Base-by-base conservation (phyloP, 2,113 vertebrate species). In the human region DNA sequence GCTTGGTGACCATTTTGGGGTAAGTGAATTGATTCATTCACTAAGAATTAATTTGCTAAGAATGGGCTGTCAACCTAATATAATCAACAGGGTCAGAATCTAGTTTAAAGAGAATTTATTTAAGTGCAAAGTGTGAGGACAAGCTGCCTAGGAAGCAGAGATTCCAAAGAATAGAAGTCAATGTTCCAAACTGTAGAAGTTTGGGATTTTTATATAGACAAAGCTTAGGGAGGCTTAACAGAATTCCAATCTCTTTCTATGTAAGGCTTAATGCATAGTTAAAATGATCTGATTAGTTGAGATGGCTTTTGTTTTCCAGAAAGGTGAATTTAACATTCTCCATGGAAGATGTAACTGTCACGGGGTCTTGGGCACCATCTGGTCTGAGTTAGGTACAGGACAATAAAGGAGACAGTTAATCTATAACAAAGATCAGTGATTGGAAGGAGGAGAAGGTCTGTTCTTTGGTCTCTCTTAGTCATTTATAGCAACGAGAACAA, bases 1-100 rank as follows among this genome's bases (percentile, higher is more conserved):
- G 23, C 45, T 22, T 6, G 0, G 0, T 30, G 73, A 48, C 92
- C 30, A 11, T 12, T 8, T 11, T 55, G 0, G 30, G 59, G 61
- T 38, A 5, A 83, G n/a, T 8, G 32, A n/a, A 40, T 13, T 1
- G 8, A 32, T 35, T 70, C 66, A 14, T 35, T 59, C 50, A 16
- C 92, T 81, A 43, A 76, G 76, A 70, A 55, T 45, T 30, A 27
- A 16, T 50, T 73, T 3, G 1, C 35, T 38, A 50, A 50, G 87
- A 73, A 72, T 7, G 57, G 50, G 43, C 73, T 75, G 43, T 48
- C 73, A 17, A 76, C 40, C 43, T 9, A 30, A 76, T 45, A 45
- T 16, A 76, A 30, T 76, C 73, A 48, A 76, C 43, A 9, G 43
- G 73, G 73, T 76, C 73, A 30, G 73, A 45, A 48, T 76, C 73